These are phyloP conservation scores for Melanotaenia parkinsoni DNA, from an alignment of 2,797 vertebrate species.

Conservation along the genomic window DNA sequence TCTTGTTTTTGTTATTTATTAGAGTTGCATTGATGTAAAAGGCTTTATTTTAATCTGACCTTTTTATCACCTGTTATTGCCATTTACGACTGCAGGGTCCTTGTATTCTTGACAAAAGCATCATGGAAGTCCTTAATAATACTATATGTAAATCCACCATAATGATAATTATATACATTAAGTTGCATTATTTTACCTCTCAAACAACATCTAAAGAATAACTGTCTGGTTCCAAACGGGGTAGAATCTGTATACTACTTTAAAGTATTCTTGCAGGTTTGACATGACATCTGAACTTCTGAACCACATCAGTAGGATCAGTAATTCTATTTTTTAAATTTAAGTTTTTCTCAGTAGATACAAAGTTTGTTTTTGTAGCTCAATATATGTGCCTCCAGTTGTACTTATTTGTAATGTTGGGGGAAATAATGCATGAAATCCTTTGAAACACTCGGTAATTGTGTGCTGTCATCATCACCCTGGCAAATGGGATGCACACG, in stretches of 20 bases:
- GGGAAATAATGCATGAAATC: conserved; percentile 35
- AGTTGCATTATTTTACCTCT: not conserved
- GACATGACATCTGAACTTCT: not conserved
- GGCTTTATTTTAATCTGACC: not conserved
- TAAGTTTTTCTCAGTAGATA: conserved; percentile 4
- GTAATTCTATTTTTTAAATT: not conserved
- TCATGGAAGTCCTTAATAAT: too few species aligned
- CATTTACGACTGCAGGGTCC: not conserved
- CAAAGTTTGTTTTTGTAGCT: not conserved
- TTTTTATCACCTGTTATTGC: not conserved
- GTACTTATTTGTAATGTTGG: not conserved
- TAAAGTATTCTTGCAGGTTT: not conserved
- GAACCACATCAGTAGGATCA: not conserved
- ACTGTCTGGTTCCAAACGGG: not conserved
- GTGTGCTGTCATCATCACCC: conserved; percentile 24
- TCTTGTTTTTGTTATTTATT: too few species aligned
- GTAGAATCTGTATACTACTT: not conserved
- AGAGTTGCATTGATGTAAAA: not conserved
- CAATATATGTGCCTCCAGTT: not conserved
- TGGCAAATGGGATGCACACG: conserved; percentile 41
- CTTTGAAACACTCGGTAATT: conserved; percentile 28
- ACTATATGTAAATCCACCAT: too few species aligned
- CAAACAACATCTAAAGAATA: not conserved
- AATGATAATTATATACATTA: not conserved
- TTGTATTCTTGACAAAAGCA: too few species aligned